Evolutionary conservation across 1,140 invertebrate genomes (phyloP).

Genomic region (Sycophaga agraensis): DNA sequence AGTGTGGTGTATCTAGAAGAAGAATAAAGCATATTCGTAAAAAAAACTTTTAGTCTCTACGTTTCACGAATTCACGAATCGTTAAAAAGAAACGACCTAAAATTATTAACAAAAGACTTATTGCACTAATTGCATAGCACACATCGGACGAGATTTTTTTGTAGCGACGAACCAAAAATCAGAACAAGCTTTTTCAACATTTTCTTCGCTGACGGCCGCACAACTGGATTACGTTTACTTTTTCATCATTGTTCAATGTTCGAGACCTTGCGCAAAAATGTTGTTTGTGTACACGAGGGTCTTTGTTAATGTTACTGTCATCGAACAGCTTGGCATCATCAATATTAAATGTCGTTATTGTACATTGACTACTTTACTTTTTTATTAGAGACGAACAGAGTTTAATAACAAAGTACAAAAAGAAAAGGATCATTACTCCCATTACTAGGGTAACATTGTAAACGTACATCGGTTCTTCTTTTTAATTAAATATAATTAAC

Average conservation of each 20-base stretch:
- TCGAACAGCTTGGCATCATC: background rate
- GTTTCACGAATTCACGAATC: constrained; percentile 32
- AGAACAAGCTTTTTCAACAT: background rate
- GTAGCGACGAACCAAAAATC: background rate
- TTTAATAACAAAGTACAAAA: constrained; percentile 32
- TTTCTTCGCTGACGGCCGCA: constrained; percentile 3
- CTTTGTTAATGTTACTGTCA: constrained; percentile 12
- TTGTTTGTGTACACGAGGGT: background rate
- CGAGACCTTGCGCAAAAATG: constrained; percentile 4
- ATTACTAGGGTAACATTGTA: constrained; percentile 18
- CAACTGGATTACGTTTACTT: background rate
- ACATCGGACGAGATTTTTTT: constrained; percentile 15
- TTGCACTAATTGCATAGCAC: constrained; percentile 29
- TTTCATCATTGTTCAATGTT: too few relatives aligned
- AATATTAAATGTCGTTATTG: constrained; percentile 19
- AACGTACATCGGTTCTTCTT: constrained; percentile 16
- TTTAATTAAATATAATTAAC: constrained; percentile 9
- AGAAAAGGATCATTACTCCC: constrained; percentile 32
- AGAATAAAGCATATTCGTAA: background rate
- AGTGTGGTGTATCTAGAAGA: constrained; percentile 1
- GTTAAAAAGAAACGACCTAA: constrained; percentile 23
- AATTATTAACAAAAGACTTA: constrained; percentile 24
- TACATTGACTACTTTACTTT: constrained; percentile 22
- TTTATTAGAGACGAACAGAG: constrained; percentile 23
- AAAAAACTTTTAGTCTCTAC: constrained; percentile 11